Conservation (phyloP, 35 echinoderm and acorn worm species). For the Stichopus chloronotus region DNA sequence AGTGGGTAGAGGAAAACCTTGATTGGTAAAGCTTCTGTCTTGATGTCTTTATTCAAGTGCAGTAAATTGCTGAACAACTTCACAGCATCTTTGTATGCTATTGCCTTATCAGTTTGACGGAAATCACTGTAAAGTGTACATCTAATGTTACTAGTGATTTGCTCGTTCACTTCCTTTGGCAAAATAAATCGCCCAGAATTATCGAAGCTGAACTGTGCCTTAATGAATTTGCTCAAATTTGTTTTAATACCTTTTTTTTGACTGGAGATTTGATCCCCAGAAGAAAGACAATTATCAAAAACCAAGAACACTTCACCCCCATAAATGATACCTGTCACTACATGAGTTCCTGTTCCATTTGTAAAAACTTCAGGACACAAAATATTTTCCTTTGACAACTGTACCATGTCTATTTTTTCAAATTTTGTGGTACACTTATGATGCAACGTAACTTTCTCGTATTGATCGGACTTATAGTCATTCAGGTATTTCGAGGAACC, state of each 20-base stretch:
- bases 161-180: neutral
- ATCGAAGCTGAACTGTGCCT: neutral
- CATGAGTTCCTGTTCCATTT: slow-evolving; percentile 10
- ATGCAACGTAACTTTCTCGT: slow-evolving; percentile 9
- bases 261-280: neutral
- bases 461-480: neutral
- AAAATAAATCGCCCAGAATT: neutral
- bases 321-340: slow-evolving; percentile 1
- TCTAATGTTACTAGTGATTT: neutral
- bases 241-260: neutral
- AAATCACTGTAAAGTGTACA: slow-evolving; percentile 31
- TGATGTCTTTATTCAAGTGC: neutral
- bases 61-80: neutral
- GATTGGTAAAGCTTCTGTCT: slow-evolving; percentile 1
- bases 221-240: too few relatives aligned
- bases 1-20: slow-evolving; percentile 26
- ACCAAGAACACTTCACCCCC: slow-evolving; percentile 29
- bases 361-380: slow-evolving; percentile 20
- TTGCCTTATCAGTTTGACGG: neutral
- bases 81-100: neutral
- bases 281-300: neutral
- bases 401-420: neutral
- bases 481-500: slow-evolving; percentile 24
- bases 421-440: slow-evolving; percentile 35
- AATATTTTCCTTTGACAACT: slow-evolving; percentile 13